Conservation (phyloP, 1,140 invertebrate species). For the Drosophila triauraria region DNA sequence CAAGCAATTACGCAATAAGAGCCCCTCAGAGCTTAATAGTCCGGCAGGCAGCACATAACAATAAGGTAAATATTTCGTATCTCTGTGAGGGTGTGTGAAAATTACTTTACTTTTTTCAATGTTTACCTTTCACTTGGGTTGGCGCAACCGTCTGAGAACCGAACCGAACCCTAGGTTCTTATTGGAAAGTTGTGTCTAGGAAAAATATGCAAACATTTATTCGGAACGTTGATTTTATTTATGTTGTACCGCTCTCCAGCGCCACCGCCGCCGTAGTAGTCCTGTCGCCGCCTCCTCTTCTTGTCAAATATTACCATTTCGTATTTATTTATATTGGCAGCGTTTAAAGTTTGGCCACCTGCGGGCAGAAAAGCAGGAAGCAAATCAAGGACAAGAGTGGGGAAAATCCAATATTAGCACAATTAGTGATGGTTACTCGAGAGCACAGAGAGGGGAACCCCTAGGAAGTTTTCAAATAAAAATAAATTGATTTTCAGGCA, state of each 20-base stretch:
- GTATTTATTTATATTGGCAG: constrained; percentile 79
- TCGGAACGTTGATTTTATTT: constrained; percentile 82
- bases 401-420: constrained; percentile 78
- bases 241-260: constrained; percentile 42
- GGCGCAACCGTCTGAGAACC: constrained; percentile 4
- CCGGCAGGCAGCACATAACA: constrained; percentile 32
- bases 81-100: constrained; percentile 19
- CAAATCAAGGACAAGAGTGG: constrained; percentile 41
- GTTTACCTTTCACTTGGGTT: constrained; percentile 51
- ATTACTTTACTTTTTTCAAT: constrained; percentile 45
- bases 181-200: constrained; percentile 74
- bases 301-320: constrained; percentile 75
- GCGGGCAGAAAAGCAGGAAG: constrained; percentile 52
- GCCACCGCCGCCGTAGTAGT: background rate
- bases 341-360: constrained; percentile 79
- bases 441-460: background rate
- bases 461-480: constrained; percentile 60
- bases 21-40: constrained; percentile 41
- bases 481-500: constrained; percentile 64
- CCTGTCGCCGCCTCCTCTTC: background rate
- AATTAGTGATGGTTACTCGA: constrained; percentile 62
- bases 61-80: constrained; percentile 34
- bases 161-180: constrained; percentile 31
- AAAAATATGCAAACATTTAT: constrained; percentile 83
- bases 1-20: constrained; percentile 47